Evolutionary conservation across 30 jellyfish, hydroid and myxozoan genomes (phyloP).

Genomic region (Mastigias papua): DNA sequence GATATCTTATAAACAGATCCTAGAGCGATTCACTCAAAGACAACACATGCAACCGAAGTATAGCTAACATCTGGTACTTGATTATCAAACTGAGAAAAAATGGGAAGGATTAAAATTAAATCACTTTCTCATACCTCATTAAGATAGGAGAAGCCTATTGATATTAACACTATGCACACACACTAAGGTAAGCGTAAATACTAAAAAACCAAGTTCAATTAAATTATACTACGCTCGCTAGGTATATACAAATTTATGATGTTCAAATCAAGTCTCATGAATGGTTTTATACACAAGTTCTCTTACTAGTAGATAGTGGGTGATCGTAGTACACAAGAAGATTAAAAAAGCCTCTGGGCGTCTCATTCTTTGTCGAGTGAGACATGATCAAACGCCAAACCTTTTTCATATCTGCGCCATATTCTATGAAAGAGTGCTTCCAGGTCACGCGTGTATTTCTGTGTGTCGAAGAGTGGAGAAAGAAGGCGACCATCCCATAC

Average conservation of each 20-base stretch:
- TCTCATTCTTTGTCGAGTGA: slow-evolving; percentile 23
- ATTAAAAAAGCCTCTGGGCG: neutral
- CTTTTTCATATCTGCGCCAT: slow-evolving; percentile 95
- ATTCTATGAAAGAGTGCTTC: slow-evolving; percentile 84
- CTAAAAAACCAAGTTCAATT: neutral
- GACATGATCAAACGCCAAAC: slow-evolving; percentile 86
- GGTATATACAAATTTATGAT: neutral
- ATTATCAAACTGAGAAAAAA: no score
- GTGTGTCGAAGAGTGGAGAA: slow-evolving; percentile 97
- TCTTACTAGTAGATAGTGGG: neutral
- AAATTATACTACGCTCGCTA: neutral
- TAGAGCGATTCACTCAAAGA: no score
- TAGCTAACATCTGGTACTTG: no score
- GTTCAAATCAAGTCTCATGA: neutral
- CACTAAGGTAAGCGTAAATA: neutral
- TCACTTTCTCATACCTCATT: no score
- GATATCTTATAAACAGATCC: no score
- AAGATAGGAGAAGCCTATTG: neutral
- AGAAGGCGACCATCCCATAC: slow-evolving; percentile 99
- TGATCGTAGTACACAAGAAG: neutral
- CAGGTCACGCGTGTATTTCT: slow-evolving; percentile 87
- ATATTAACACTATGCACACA: neutral
- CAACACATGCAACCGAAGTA: no score
- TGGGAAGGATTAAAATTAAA: no score
- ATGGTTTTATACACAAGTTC: neutral